phyloP scores from a whole-genome alignment of 2,797 vertebrate species.

The Coluber constrictor region DNA sequence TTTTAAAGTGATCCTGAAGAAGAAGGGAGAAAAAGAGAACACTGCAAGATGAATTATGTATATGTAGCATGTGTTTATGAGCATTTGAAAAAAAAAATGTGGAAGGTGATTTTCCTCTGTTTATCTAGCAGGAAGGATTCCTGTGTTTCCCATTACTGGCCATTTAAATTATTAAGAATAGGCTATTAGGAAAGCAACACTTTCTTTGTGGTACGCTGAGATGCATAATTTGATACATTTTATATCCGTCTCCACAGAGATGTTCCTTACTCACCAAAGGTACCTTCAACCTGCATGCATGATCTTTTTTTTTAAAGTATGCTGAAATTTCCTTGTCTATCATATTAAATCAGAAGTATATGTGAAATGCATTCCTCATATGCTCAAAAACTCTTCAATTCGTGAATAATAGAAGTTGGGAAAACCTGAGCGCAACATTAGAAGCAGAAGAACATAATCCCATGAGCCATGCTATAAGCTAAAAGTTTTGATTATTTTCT shows the following conservation, averaged over 20 bases:
- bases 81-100: neutral
- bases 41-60: slow-evolving; percentile 5
- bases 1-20: slow-evolving; percentile 41
- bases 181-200: neutral
- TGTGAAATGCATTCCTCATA: neutral
- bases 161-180: neutral
- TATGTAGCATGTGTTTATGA: neutral
- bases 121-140: neutral
- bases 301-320: neutral
- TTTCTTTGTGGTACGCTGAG: neutral
- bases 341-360: neutral
- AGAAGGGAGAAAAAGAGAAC: slow-evolving; percentile 10
- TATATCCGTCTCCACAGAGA: neutral
- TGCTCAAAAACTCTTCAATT: neutral
- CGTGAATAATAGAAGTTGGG: neutral
- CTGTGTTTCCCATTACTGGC: neutral
- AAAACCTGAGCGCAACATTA: neutral
- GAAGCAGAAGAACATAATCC: neutral
- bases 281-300: neutral
- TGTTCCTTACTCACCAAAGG: neutral
- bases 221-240: neutral
- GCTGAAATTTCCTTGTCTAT: neutral
- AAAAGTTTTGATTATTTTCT: neutral
- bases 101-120: neutral
- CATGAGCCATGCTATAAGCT: neutral